Percentiles rank a stretch among this genome's conserved stretches.
These are phyloP conservation scores for Hozukius guyotensis DNA, from an alignment of 2,797 vertebrate genomes.

Conservation along the genomic window DNA sequence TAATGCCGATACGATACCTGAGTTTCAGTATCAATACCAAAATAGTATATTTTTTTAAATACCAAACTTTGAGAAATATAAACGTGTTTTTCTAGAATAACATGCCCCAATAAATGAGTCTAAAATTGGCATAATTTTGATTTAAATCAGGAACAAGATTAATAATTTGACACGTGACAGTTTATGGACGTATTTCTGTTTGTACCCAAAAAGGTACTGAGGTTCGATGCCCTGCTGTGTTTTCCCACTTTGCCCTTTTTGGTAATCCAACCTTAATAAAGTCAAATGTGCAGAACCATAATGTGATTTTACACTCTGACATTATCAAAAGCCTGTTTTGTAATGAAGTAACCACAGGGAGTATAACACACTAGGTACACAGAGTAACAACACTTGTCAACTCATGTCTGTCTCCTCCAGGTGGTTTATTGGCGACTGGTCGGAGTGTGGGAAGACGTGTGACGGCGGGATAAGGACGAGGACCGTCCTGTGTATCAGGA, in stretches of 20 bases:
- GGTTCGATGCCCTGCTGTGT: not conserved
- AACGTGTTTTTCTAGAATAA: too few relatives aligned
- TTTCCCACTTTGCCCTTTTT: not conserved
- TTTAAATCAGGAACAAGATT: not conserved
- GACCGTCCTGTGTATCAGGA: slow-evolving; percentile 93
- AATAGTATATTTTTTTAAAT: not conserved
- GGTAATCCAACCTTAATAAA: not conserved
- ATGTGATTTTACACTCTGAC: slow-evolving; percentile 6
- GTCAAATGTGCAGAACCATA: not conserved
- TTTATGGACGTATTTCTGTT: not conserved
- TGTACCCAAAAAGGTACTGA: not conserved
- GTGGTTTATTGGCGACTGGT: slow-evolving; percentile 99
- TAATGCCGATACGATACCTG: not conserved
- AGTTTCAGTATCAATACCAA: not conserved
- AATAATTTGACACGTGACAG: too few relatives aligned
- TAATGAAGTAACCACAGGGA: not conserved
- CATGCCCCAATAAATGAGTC: too few relatives aligned
- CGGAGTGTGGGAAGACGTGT: slow-evolving; percentile 95
- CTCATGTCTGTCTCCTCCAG: slow-evolving; percentile 69
- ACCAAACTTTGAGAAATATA: not conserved
- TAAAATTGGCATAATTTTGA: too few relatives aligned
- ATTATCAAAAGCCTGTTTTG: not conserved
- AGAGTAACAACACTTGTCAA: too few relatives aligned
- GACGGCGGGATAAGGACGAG: slow-evolving; percentile 91
- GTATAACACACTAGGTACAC: not conserved